phyloP scores from a whole-genome alignment of 2,888 invertebrate species.

The Coenonympha glycerion region DNA sequence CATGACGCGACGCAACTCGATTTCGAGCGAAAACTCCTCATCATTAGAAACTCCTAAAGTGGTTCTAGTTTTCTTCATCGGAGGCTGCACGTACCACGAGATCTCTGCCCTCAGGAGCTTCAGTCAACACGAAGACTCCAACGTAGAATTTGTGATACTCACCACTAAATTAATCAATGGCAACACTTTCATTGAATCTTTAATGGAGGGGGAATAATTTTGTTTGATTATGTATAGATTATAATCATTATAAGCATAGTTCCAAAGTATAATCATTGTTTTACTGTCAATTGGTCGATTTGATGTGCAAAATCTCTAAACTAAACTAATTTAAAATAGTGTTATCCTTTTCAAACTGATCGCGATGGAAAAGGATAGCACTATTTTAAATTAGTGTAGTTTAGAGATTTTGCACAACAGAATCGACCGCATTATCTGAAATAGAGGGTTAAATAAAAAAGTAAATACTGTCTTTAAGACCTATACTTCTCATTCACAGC shows the following conservation, averaged over 20 bases:
- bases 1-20: constrained; percentile 73
- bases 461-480: too few relatives aligned
- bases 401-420: too few relatives aligned
- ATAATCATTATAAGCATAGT: neutral
- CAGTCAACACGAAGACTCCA: constrained; percentile 85
- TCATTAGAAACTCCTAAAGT: constrained; percentile 79
- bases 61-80: constrained; percentile 95
- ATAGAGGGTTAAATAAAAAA: too few relatives aligned
- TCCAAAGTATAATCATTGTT: too few relatives aligned
- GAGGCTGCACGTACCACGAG: constrained; percentile 98
- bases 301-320: too few relatives aligned
- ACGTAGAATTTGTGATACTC: constrained; percentile 91
- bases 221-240: neutral
- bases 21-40: constrained; percentile 76
- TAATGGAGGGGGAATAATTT: constrained; percentile 75
- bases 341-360: too few relatives aligned
- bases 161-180: constrained; percentile 96
- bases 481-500: too few relatives aligned
- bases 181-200: constrained; percentile 85
- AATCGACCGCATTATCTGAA: too few relatives aligned
- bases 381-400: too few relatives aligned
- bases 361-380: too few relatives aligned
- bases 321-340: too few relatives aligned
- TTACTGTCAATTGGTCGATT: too few relatives aligned
- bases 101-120: constrained; percentile 84